Base-by-base conservation (phyloP, 2,888 invertebrate species). In the Seira ritae region DNA sequence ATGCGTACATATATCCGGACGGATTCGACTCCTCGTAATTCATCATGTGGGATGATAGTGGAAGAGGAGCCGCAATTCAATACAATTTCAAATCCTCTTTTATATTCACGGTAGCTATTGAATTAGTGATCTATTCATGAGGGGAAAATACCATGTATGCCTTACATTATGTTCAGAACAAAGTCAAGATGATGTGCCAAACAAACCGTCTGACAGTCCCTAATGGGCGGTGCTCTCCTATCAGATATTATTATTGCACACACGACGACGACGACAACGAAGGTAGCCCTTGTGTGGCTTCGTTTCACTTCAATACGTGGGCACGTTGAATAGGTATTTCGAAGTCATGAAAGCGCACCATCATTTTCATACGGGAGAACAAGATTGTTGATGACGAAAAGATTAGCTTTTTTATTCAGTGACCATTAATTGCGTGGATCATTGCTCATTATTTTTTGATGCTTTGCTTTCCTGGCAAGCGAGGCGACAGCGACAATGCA, bases 181-280 rank as follows among this genome's bases (percentile, higher is more conserved):
- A 76, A 70, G 69, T 73, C 65, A 65, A 74, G 69, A 80, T 80
- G 80, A 80, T 80, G 74, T 80, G 80, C 69, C 80, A 74, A 80
- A 74, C 74, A 80, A 80, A 80, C 74, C 67, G 70, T 80, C 80
- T 80, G 80, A 80, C 80, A 80, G 80, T 80, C 80, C 80, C 80
- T 80, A 80, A 80, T 80, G 80, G 80, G 80, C 80, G 74, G 80
- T 80, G 70, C 80, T 80, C 74, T 24, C 23, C 69, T 80, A 80
- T 80, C 80, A 80, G 74, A 80, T 80, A 62, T 74, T 74, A 80
- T 80, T 80, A 80, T 80, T 80, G 80, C 74, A 80, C 74, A 80
- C 74, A 74, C 80, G 74, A 80, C 73, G 68, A 8, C 8, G 31
- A 31, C 2, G 3, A 31, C 31, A 31, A 2, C 2, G 8, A 31